A percentile compares a stretch with the other conserved stretches of the same genome.
These are phyloP conservation scores for Glaucidium brasilianum DNA, from an alignment of 2,113 vertebrate species.

Conservation along the genomic window DNA sequence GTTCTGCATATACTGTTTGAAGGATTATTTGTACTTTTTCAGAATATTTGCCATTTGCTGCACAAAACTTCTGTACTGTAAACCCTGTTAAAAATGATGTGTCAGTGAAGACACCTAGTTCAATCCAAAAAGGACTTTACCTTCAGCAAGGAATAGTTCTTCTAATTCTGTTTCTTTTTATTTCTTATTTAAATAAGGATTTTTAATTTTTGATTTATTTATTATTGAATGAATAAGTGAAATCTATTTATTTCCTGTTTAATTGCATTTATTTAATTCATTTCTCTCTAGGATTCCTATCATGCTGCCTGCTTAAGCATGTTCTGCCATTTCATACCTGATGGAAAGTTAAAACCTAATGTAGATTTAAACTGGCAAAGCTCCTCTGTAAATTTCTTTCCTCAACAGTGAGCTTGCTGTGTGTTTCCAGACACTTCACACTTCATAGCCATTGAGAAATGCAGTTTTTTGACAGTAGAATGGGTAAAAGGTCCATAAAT, in stretches of 20 bases:
- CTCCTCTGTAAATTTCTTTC: not conserved
- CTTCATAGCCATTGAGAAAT: not conserved
- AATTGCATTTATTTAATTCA: not conserved
- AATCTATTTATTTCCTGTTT: not conserved
- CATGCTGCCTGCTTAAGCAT: not conserved
- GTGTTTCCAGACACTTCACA: slow-evolving; percentile 3
- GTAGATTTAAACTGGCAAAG: not conserved
- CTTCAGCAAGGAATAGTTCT: not conserved
- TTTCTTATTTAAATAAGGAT: not conserved
- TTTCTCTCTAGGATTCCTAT: not conserved
- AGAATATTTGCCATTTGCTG: not conserved
- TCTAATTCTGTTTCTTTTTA: not conserved
- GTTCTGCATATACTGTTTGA: not conserved
- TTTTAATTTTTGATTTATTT: not conserved
- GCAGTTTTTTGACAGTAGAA: not conserved
- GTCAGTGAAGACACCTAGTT: not conserved
- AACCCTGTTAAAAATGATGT: not conserved
- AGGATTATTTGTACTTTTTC: not conserved
- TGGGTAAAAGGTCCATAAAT: not conserved
- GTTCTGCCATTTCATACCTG: not conserved
- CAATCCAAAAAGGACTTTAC: not conserved
- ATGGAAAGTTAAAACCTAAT: not conserved
- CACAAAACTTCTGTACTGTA: not conserved
- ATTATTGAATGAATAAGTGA: not conserved
- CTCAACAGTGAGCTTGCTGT: rapidly evolving